phyloP scores from a whole-genome alignment of 2,888 invertebrate species.

The Ischnura elegans region DNA sequence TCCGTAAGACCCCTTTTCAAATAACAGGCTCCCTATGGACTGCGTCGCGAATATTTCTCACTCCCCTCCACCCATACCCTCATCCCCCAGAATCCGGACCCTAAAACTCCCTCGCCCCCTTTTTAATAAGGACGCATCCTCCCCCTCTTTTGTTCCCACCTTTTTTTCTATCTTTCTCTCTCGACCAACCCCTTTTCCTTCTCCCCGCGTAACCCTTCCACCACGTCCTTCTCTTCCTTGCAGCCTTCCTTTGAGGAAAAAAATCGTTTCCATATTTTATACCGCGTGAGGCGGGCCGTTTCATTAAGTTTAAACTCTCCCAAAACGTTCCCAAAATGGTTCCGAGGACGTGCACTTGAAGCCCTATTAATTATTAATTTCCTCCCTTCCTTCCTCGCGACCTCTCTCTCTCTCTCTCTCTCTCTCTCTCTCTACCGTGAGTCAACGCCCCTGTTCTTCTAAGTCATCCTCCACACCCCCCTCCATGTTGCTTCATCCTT shows the following conservation, averaged over 20 bases:
- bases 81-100: neutral
- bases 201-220: neutral
- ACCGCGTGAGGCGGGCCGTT: neutral
- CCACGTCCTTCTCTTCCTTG: neutral
- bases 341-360: conserved; percentile 12
- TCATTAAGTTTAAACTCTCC: conserved; percentile 55
- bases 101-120: neutral
- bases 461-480: neutral
- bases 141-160: neutral
- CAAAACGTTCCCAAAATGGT: conserved; percentile 39
- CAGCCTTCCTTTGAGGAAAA: neutral
- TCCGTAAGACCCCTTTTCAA: no score
- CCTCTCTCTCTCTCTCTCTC: neutral
- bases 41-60: neutral
- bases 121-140: neutral
- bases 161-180: neutral
- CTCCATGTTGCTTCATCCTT: no score
- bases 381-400: neutral
- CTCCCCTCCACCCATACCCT: neutral
- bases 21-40: no score
- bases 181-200: neutral
- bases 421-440: no score
- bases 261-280: conserved; percentile 11
- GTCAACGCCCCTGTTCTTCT: no score
- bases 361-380: conserved; percentile 50